These are phyloP conservation scores for Elachura formosa DNA, from an alignment of 2,113 vertebrate genomes.

Conservation along the genomic window DNA sequence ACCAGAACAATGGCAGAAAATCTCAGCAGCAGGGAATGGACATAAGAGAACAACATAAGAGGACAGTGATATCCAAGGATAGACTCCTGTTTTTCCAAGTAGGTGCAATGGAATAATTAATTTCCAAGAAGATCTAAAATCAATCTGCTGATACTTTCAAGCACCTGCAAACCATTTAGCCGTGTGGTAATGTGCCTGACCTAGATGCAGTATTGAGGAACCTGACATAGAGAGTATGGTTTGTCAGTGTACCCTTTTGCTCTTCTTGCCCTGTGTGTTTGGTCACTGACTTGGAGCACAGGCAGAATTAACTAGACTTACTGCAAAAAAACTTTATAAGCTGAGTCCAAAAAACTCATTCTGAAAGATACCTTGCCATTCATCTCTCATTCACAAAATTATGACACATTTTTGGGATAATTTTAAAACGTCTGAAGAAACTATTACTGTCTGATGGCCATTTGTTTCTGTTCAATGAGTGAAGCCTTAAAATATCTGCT, in stretches of 20 bases:
- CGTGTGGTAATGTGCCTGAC: background rate
- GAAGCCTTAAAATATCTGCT: background rate
- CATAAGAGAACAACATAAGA: background rate
- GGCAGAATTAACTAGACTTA: background rate
- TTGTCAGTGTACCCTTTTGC: background rate
- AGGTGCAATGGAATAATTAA: background rate
- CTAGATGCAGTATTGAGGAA: background rate
- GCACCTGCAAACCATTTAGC: background rate
- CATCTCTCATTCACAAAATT: background rate
- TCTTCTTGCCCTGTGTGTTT: background rate
- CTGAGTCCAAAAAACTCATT: background rate
- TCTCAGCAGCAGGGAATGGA: background rate
- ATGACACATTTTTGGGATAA: background rate
- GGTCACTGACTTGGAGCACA: background rate
- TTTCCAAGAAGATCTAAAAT: background rate
- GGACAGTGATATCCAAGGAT: background rate
- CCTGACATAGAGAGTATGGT: accelerated
- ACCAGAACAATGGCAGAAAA: background rate
- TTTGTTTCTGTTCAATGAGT: background rate
- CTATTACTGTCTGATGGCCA: background rate
- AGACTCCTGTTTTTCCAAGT: background rate
- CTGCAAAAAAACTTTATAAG: background rate
- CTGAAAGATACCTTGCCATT: background rate
- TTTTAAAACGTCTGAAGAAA: background rate
- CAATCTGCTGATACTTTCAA: background rate